Conservation (phyloP, 2,888 invertebrate species). For the Pammene aurita region DNA sequence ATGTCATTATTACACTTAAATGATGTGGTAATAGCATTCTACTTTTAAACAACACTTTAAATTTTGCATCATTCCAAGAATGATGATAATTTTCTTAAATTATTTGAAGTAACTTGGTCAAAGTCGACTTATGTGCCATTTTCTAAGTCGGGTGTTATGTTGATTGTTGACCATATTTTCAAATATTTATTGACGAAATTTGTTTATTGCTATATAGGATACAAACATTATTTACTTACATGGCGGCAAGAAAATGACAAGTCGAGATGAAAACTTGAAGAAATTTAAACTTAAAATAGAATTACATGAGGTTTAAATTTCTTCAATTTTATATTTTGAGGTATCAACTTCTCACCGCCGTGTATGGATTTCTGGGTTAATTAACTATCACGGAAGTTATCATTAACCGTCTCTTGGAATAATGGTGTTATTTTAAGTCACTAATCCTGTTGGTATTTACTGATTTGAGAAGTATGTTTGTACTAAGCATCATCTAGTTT, state of each 20-base stretch:
- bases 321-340: too few relatives aligned
- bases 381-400: neutral
- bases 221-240: slow-evolving; percentile 16
- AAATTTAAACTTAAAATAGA: too few relatives aligned
- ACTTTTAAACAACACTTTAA: slow-evolving; percentile 10
- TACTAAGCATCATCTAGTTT: slow-evolving; percentile 20
- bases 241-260: too few relatives aligned
- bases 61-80: slow-evolving; percentile 59
- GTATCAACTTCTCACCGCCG: too few relatives aligned
- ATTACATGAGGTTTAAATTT: too few relatives aligned
- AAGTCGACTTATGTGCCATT: slow-evolving; percentile 65
- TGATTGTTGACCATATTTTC: slow-evolving; percentile 41
- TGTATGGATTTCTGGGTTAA: neutral
- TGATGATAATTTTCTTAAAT: slow-evolving; percentile 45
- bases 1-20: slow-evolving; percentile 22
- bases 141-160: slow-evolving; percentile 45
- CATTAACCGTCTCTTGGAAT: neutral
- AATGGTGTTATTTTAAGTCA: slow-evolving; percentile 16
- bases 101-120: slow-evolving; percentile 45
- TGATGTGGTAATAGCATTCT: slow-evolving; percentile 3
- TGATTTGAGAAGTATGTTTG: slow-evolving; percentile 23
- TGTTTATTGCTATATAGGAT: slow-evolving; percentile 4
- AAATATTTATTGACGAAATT: slow-evolving; percentile 5
- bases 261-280: too few relatives aligned
- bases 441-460: slow-evolving; percentile 16